phyloP scores from a whole-genome alignment of 2,888 invertebrate species.

The Emmelina monodactyla region DNA sequence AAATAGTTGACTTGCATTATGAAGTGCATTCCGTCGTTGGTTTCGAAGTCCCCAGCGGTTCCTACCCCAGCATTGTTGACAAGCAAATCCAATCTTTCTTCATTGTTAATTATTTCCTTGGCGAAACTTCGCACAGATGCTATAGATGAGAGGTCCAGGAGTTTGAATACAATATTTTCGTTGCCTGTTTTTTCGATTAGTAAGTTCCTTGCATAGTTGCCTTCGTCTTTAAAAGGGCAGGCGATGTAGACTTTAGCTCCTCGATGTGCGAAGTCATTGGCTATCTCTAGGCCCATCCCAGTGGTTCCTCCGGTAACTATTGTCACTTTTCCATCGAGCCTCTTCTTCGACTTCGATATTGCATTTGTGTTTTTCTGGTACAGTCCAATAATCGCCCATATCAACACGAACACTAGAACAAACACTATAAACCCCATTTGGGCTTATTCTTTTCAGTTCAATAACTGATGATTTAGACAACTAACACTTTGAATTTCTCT shows the following conservation, averaged over 20 bases:
- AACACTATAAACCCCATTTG: too few relatives aligned
- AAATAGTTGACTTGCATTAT: constrained; percentile 94
- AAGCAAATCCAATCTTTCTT: constrained; percentile 79
- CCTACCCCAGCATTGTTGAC: constrained; percentile 90
- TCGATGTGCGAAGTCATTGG: constrained; percentile 42
- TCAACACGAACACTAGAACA: constrained; percentile 7
- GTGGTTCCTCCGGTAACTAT: constrained; percentile 48
- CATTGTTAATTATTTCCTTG: constrained; percentile 73
- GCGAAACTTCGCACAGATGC: constrained; percentile 84
- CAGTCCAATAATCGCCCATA: constrained; percentile 26
- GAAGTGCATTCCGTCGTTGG: constrained; percentile 83
- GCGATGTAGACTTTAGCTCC: constrained; percentile 49
- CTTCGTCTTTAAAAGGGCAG: constrained; percentile 46
- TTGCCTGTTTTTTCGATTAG: constrained; percentile 73
- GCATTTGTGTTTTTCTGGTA: constrained; percentile 48
- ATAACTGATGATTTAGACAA: too few relatives aligned
- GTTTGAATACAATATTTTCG: constrained; percentile 72
- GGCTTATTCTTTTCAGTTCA: too few relatives aligned
- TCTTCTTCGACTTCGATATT: constrained; percentile 44
- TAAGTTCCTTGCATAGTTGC: constrained; percentile 55
- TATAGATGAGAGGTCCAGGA: constrained; percentile 77
- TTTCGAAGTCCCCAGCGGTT: constrained; percentile 62
- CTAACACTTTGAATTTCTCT: too few relatives aligned
- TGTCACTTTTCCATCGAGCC: constrained; percentile 40
- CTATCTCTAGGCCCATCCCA: constrained; percentile 49